These are phyloP conservation scores for Taurulus bubalis DNA, from an alignment of 2,113 vertebrate species.

Conservation along the genomic window DNA sequence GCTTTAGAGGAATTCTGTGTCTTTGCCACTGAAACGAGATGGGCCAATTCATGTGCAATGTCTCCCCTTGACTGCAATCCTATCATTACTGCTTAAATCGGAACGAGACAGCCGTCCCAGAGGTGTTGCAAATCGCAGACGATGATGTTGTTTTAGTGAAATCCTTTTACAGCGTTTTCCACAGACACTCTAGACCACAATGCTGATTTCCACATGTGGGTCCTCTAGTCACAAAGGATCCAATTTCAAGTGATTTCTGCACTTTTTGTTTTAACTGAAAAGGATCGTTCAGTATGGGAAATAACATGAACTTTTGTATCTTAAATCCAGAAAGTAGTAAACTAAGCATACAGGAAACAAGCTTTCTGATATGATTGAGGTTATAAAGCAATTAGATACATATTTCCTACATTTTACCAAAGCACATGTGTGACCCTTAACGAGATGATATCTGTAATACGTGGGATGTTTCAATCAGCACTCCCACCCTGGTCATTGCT, in stretches of 20 bases:
- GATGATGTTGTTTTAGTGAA: slow-evolving; percentile 25
- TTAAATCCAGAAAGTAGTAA: background rate
- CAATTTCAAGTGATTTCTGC: background rate
- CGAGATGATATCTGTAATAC: background rate
- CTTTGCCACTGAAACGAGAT: background rate
- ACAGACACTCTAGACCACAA: slow-evolving; percentile 12
- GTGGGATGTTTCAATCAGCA: background rate
- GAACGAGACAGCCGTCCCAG: slow-evolving; percentile 29
- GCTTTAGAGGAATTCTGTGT: slow-evolving; percentile 32
- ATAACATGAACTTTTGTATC: background rate
- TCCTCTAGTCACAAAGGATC: background rate
- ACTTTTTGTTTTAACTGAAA: background rate
- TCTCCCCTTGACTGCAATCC: slow-evolving; percentile 16
- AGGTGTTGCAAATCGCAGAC: slow-evolving; percentile 42
- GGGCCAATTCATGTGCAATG: slow-evolving; percentile 21
- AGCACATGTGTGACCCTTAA: background rate
- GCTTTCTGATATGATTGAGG: background rate
- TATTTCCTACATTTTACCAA: background rate
- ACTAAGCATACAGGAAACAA: background rate
- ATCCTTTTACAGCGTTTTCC: slow-evolving; percentile 26
- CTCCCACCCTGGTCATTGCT: background rate
- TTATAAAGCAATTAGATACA: background rate
- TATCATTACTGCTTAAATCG: slow-evolving; percentile 25
- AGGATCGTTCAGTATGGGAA: background rate
- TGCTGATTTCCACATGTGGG: slow-evolving; percentile 47